Evolutionary conservation across 1,140 invertebrate genomes (phyloP).

Genomic region (Drosophila nannoptera): DNA sequence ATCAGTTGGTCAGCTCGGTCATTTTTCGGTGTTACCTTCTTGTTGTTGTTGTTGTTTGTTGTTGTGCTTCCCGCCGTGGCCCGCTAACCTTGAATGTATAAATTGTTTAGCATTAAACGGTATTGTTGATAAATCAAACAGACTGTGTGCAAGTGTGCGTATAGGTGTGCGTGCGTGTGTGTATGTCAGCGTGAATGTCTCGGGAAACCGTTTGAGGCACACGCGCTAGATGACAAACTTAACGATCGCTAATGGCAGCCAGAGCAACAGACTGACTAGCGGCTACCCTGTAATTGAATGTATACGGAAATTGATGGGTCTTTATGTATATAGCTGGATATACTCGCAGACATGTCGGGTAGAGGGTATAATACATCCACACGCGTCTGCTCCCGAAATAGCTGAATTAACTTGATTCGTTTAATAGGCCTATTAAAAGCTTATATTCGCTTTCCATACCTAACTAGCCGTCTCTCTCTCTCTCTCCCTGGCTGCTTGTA

Average conservation of each 20-base stretch:
- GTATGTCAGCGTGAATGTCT: not conserved
- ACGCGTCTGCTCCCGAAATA: slow-evolving; percentile 38
- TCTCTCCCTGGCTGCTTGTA: slow-evolving; percentile 20
- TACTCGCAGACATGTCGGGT: too few relatives aligned
- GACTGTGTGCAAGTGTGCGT: not conserved
- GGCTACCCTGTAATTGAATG: slow-evolving; percentile 1
- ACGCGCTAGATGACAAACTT: slow-evolving; percentile 49
- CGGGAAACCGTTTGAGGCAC: slow-evolving; percentile 34
- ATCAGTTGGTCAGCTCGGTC: slow-evolving; percentile 46
- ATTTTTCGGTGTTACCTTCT: not conserved
- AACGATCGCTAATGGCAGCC: slow-evolving; percentile 10
- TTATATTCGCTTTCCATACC: not conserved
- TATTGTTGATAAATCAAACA: slow-evolving; percentile 45
- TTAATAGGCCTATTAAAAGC: slow-evolving; percentile 15
- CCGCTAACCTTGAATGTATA: slow-evolving; percentile 62
- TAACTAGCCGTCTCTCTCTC: slow-evolving; percentile 44
- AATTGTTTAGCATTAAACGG: slow-evolving; percentile 18
- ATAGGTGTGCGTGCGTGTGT: slow-evolving; percentile 3
- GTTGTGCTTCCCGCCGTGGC: slow-evolving; percentile 31
- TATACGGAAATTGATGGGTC: too few relatives aligned
- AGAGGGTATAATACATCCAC: slow-evolving; percentile 7
- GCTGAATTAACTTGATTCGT: slow-evolving; percentile 11
- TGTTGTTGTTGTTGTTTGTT: not conserved
- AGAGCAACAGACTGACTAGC: not conserved
- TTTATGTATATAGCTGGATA: too few relatives aligned